Conservation (phyloP, 2,113 vertebrate species). For the Dasyurus viverrinus region DNA sequence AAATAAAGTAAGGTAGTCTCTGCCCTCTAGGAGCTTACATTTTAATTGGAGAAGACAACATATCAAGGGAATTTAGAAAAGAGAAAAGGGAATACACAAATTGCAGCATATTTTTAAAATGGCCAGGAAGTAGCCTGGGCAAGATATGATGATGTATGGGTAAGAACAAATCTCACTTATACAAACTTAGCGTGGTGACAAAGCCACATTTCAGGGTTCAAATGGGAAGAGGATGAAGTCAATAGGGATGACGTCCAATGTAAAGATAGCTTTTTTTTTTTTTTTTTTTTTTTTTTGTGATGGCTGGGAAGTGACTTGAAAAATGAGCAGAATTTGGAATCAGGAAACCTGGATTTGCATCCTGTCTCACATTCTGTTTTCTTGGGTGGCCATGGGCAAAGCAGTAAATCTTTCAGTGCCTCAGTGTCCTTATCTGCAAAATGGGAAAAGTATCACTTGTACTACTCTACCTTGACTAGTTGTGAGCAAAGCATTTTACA, state of each 20-base stretch:
- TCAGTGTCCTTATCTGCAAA: neutral
- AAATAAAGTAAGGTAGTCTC: neutral
- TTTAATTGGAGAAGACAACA: neutral
- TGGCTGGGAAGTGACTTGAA: neutral
- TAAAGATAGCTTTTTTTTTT: neutral
- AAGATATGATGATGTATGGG: neutral
- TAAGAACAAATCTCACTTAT: neutral
- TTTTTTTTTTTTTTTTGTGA: neutral
- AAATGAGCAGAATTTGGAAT: neutral
- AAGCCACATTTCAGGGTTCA: neutral
- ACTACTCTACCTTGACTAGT: neutral
- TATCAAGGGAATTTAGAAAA: neutral
- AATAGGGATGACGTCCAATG: neutral
- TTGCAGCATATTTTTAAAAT: neutral
- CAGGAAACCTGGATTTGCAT: neutral
- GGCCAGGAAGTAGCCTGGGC: neutral
- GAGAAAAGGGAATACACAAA: neutral
- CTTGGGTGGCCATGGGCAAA: neutral
- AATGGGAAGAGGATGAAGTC: neutral
- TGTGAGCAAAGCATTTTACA: neutral
- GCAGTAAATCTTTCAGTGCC: neutral
- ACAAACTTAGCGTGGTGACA: neutral
- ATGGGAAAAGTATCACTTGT: neutral
- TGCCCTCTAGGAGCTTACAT: neutral
- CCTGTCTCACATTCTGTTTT: neutral